Conservation (phyloP, 2,888 invertebrate species). For the Cataglyphis albicans region DNA sequence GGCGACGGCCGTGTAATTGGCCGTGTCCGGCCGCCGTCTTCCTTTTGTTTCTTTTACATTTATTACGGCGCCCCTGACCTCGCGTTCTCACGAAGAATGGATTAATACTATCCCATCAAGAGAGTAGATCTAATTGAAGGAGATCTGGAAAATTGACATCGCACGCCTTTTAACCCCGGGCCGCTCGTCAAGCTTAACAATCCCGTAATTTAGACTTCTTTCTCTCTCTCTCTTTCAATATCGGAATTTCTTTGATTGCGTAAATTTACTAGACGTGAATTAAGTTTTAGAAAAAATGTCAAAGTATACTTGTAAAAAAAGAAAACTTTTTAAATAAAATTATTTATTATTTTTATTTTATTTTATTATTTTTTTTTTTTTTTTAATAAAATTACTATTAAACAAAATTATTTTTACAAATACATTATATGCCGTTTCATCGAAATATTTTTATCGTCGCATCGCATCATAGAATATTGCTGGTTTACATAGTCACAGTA, state of each 20-base stretch:
- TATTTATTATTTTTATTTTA: neutral
- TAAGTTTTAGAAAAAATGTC: neutral
- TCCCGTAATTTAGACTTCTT: constrained; percentile 47
- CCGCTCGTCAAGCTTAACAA: constrained; percentile 56
- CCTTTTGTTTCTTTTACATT: constrained; percentile 37
- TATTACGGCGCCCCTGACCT: constrained; percentile 45
- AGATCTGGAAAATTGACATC: constrained; percentile 66
- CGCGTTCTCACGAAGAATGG: neutral
- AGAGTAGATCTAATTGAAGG: constrained; percentile 62
- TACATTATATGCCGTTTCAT: neutral
- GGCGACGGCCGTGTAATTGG: constrained; percentile 41
- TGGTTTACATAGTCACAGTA: neutral
- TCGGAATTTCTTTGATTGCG: neutral
- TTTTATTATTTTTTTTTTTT: neutral
- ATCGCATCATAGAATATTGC: neutral
- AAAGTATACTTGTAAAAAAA: neutral
- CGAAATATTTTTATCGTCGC: constrained; percentile 14
- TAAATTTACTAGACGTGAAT: neutral
- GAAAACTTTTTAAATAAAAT: neutral
- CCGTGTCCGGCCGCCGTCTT: constrained; percentile 37
- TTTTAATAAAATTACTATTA: neutral
- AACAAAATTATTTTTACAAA: neutral
- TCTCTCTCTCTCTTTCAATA: neutral
- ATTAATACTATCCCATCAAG: constrained; percentile 26
- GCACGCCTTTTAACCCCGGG: constrained; percentile 54